phyloP scores from a whole-genome alignment of 2,888 invertebrate genomes.

The Sicus ferrugineus region DNA sequence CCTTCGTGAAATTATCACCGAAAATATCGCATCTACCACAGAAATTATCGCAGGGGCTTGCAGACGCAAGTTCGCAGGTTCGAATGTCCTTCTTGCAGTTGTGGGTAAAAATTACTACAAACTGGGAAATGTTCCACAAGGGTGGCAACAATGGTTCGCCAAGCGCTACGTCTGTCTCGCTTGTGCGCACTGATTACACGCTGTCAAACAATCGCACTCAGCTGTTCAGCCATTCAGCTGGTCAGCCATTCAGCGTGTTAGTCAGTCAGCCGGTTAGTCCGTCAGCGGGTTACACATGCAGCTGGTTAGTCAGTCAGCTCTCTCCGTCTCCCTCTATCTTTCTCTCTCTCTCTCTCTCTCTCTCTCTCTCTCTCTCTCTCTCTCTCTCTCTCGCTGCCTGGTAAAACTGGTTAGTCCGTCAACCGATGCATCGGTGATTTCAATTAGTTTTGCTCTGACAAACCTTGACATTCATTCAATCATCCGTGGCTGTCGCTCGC shows the following conservation, averaged over 20 bases:
- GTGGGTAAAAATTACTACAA: no score
- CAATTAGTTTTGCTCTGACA: not conserved
- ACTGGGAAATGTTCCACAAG: no score
- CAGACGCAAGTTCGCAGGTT: no score
- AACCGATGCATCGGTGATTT: no score
- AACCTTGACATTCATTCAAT: not conserved
- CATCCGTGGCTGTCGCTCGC: not conserved
- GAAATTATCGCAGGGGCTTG: no score
- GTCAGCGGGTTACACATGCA: not conserved
- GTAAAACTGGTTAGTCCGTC: not conserved
- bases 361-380: not conserved
- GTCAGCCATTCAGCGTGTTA: not conserved
- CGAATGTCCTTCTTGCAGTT: no score
- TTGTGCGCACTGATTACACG: not conserved
- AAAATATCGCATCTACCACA: no score
- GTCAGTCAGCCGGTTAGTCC: not conserved
- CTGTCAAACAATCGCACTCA: not conserved
- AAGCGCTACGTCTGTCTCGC: not conserved
- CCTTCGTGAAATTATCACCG: no score
- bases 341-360: not conserved
- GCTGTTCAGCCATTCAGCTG: not conserved
- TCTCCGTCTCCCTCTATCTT: not conserved
- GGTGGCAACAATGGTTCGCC: no score
- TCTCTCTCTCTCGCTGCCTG: not conserved
- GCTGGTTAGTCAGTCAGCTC: not conserved